phyloP scores from a whole-genome alignment of 2,888 invertebrate species.

The Papilio demoleus region DNA sequence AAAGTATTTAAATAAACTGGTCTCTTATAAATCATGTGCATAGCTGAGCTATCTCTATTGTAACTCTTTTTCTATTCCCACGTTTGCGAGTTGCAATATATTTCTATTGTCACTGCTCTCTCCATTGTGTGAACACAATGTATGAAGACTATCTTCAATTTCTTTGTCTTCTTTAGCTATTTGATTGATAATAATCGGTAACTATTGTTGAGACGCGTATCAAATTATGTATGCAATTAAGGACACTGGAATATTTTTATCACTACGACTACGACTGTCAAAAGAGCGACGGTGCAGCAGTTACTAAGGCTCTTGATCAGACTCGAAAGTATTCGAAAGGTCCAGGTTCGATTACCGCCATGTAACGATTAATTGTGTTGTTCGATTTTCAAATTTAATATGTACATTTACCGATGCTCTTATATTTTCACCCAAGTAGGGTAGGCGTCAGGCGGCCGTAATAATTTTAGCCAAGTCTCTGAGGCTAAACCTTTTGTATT shows the following conservation, averaged over 20 bases:
- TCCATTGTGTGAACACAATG: constrained; percentile 26
- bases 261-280: too few species aligned
- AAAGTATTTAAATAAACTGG: not conserved
- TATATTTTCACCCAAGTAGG: too few species aligned
- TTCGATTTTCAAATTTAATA: too few species aligned
- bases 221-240: not conserved
- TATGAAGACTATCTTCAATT: constrained; percentile 24
- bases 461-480: too few species aligned
- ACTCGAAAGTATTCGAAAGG: too few species aligned
- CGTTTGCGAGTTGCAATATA: not conserved
- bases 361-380: too few species aligned
- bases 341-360: too few species aligned
- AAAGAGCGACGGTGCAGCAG: too few species aligned
- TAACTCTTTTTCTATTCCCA: constrained; percentile 22
- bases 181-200: constrained; percentile 13
- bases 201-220: not conserved
- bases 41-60: constrained; percentile 1
- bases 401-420: too few species aligned
- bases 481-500: too few species aligned
- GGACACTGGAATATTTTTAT: not conserved
- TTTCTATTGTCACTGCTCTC: constrained; percentile 21
- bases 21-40: not conserved
- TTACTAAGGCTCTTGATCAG: too few species aligned
- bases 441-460: too few species aligned
- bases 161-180: constrained; percentile 25